Base-by-base conservation (phyloP, 1,140 invertebrate genomes). In the Papilio polyxenes region DNA sequence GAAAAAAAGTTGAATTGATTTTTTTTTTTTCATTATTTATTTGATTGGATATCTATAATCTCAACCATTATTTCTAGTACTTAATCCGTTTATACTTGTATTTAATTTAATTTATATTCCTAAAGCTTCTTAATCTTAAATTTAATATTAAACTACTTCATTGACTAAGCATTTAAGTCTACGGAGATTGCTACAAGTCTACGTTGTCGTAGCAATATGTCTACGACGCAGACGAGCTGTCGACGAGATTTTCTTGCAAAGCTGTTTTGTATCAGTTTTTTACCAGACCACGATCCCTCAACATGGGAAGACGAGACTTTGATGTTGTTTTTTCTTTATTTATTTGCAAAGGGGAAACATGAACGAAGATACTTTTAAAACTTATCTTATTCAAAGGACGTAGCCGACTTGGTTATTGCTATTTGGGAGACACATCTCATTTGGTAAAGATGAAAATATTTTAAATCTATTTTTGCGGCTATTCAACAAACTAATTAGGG, bases 231-330 rank as follows among this genome's bases (percentile, higher is more conserved):
- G 62, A 65, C 62, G 62, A 65, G 23, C 62, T 31, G 62, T 65
- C 62, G 31, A 65, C 62, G 62, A 65, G 62, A 65, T 65, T 65
- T 65, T 65, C 62, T 65, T 65, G 11, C 10, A 65, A 65, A 65
- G 62, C 62, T 65, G 62, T 65, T 31, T 65, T 65, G 23, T 65
- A 65, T 65, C 62, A 10, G 20, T 65, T 65, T 65, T 65, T 65
- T 23, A 11, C 62, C 4, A 31, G 62, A 31, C 23, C 31, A 65
- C 62, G 62, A 13, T 65, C 23, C 23, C 23, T 15, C 62, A 65
- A 65, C 62, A 31, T 37, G 62, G 23, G 3, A 37, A 65, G 62
- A 65, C 23, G 62, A 65, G 6, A 23, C 62, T 65, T 65, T 65
- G 62, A 65, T 65, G 56, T 20, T 59, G 31, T 65, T 65, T 65